phyloP scores from a whole-genome alignment of 2,113 vertebrate genomes.

The Brienomyrus brachyistius region DNA sequence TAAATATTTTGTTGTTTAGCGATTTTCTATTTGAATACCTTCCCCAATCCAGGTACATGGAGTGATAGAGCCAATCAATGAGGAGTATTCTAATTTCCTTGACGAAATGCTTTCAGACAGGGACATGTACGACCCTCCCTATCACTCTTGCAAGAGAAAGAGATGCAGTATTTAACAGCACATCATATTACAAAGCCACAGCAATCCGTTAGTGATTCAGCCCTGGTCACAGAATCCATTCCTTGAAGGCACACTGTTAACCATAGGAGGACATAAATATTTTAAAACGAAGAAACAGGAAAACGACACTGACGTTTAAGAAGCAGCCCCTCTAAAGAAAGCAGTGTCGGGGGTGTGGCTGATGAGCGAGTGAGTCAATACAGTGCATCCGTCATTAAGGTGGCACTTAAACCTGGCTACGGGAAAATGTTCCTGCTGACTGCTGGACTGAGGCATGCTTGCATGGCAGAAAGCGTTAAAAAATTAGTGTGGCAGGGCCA shows the following conservation, averaged over 20 bases:
- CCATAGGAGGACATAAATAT: constrained; percentile 33
- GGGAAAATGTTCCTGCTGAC: neutral
- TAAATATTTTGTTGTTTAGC: neutral
- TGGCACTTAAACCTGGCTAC: neutral
- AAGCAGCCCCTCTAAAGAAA: constrained; percentile 2
- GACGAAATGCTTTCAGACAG: neutral
- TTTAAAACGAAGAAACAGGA: constrained; percentile 27
- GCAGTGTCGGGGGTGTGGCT: neutral
- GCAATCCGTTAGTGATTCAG: constrained; percentile 35
- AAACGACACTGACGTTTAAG: constrained; percentile 19
- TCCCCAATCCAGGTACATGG: neutral
- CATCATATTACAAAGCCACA: constrained; percentile 31
- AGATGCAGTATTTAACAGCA: constrained; percentile 30
- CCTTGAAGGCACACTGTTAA: constrained; percentile 35
- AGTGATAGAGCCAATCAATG: neutral
- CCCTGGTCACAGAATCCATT: constrained; percentile 30
- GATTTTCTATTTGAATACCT: neutral
- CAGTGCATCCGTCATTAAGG: neutral
- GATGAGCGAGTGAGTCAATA: constrained; percentile 14
- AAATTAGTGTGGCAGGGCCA: neutral
- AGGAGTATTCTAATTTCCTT: neutral
- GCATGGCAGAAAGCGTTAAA: neutral
- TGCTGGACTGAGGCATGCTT: neutral
- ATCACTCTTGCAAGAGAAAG: constrained; percentile 8
- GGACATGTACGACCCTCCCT: neutral